These are phyloP conservation scores for Machimus rusticus DNA, from an alignment of 2,888 invertebrate species.

Conservation along the genomic window DNA sequence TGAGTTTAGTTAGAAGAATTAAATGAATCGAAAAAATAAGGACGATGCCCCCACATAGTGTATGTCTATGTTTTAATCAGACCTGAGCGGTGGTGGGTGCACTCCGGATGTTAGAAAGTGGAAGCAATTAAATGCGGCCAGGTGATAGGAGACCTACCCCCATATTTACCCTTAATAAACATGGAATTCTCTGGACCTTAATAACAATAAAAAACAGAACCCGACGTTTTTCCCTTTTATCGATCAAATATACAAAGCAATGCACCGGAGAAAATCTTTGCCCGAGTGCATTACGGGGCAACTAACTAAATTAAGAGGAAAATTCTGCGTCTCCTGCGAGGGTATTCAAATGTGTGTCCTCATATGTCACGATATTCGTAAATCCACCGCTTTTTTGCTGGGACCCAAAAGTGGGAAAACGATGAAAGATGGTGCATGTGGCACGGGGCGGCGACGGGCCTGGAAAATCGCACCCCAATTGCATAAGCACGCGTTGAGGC, in stretches of 20 bases:
- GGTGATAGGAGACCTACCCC: neutral
- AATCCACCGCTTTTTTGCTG: neutral
- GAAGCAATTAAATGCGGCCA: neutral
- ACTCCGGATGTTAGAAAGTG: neutral
- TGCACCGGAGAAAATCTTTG: neutral
- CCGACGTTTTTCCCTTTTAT: neutral
- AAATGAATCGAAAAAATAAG: neutral
- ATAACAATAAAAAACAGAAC: neutral
- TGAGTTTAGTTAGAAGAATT: neutral
- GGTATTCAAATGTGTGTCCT: neutral
- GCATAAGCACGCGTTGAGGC: constrained; percentile 33
- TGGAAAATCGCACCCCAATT: constrained; percentile 25
- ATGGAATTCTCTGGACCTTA: constrained; percentile 1
- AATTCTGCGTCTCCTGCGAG: neutral
- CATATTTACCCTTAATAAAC: constrained; percentile 26
- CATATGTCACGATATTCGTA: neutral
- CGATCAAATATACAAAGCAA: constrained; percentile 9
- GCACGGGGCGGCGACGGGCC: neutral
- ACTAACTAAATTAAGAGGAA: neutral
- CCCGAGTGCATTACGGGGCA: neutral
- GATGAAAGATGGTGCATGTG: neutral
- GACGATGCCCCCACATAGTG: neutral
- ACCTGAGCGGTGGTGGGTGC: neutral
- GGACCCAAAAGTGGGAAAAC: neutral
- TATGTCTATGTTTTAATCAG: neutral